A percentile compares a stretch with the other conserved stretches of the same genome.
These are phyloP conservation scores for Drosophila lini DNA, from an alignment of 1,140 invertebrate genomes.

Conservation along the genomic window DNA sequence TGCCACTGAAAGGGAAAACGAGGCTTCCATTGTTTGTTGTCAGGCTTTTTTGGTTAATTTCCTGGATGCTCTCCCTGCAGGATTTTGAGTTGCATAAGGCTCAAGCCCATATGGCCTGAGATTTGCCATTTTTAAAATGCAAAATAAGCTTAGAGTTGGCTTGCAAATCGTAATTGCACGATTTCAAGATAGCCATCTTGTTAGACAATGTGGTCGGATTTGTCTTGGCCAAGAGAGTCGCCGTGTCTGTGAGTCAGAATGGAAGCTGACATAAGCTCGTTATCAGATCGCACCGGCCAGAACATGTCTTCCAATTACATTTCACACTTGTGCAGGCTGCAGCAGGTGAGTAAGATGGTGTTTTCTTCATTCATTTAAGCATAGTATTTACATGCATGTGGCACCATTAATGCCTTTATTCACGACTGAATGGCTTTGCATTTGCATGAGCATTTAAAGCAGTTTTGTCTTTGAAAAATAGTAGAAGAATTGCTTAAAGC, in stretches of 20 bases:
- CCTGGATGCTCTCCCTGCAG: neutral
- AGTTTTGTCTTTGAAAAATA: neutral
- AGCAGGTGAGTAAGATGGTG: constrained; percentile 35
- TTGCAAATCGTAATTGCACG: constrained; percentile 24
- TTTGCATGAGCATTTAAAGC: neutral
- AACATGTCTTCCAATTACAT: constrained; percentile 28
- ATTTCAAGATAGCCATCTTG: constrained; percentile 28
- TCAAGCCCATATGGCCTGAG: neutral
- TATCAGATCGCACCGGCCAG: constrained; percentile 25
- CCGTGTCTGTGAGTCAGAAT: constrained; percentile 30
- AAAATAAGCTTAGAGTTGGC: neutral
- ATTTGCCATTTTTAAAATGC: constrained; percentile 5
- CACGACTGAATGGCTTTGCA: neutral
- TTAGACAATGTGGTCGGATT: constrained; percentile 37
- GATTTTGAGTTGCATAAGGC: neutral
- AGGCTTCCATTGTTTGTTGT: neutral
- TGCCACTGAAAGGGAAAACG: constrained; percentile 18
- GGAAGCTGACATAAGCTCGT: constrained; percentile 41
- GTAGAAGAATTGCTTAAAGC: neutral
- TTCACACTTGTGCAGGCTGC: constrained; percentile 15
- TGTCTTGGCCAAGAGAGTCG: constrained; percentile 21
- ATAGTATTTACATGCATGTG: constrained; percentile 8
- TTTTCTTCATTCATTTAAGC: constrained; percentile 6
- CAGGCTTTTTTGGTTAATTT: constrained; percentile 13
- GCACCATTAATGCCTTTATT: constrained; percentile 2